phyloP scores from a whole-genome alignment of 1,140 invertebrate genomes.

The Acromyrmex heyeri region DNA sequence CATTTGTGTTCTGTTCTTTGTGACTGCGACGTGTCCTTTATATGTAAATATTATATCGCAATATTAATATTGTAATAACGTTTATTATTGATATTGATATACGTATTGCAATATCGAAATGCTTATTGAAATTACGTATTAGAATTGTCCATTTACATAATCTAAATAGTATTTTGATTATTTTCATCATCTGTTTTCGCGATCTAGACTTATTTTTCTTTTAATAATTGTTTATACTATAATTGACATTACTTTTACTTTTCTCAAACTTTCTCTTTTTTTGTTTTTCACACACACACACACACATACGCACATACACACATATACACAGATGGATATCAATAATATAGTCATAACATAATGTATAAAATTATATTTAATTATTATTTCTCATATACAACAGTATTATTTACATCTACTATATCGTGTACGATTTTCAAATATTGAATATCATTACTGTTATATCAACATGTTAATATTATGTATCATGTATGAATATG shows the following conservation, averaged over 20 bases:
- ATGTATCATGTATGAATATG: slow-evolving; percentile 9
- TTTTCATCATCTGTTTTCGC: not conserved
- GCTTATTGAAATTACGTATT: not conserved
- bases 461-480: slow-evolving; percentile 38
- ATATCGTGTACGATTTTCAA: slow-evolving; percentile 8
- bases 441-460: slow-evolving; percentile 38
- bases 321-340: not conserved
- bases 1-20: not conserved
- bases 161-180: not conserved
- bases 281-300: not conserved
- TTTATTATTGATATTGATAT: not conserved
- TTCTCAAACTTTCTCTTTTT: not conserved
- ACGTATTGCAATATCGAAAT: not conserved
- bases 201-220: not conserved
- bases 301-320: no score
- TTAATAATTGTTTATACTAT: not conserved
- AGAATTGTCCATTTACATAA: not conserved
- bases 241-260: not conserved
- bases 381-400: slow-evolving; percentile 12
- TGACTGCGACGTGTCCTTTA: not conserved
- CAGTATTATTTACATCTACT: slow-evolving; percentile 26
- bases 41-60: not conserved
- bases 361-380: slow-evolving; percentile 3
- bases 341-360: slow-evolving; percentile 1
- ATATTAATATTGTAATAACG: not conserved